phyloP scores from a whole-genome alignment of 2,113 vertebrate genomes.

The Ceuthmochares aereus region DNA sequence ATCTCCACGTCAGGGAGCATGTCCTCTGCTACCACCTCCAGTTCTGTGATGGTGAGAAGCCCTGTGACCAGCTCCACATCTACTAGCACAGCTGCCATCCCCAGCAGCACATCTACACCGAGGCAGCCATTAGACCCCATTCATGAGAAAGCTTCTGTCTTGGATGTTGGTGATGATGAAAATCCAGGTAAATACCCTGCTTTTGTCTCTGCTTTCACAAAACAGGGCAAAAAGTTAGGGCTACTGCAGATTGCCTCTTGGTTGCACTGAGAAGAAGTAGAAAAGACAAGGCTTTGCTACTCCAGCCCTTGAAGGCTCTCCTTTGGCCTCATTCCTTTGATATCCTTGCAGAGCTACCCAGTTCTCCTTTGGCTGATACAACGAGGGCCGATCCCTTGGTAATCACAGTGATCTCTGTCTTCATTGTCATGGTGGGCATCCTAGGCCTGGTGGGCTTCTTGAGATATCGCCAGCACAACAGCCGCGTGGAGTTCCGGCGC shows the following conservation, averaged over 20 bases:
- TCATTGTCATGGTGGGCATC: constrained; percentile 83
- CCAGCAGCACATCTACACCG: background rate
- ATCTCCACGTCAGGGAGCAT: background rate
- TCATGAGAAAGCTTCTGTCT: constrained; percentile 38
- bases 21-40: background rate
- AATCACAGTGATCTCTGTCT: constrained; percentile 85
- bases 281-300: background rate
- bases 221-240: background rate
- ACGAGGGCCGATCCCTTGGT: constrained; percentile 81
- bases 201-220: background rate
- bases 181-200: constrained; percentile 55
- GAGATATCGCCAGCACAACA: constrained; percentile 82
- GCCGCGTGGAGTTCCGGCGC: constrained; percentile 83
- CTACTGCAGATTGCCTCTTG: background rate
- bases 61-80: background rate
- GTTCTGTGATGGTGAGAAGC: background rate
- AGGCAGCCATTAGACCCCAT: background rate
- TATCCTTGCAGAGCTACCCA: constrained; percentile 57
- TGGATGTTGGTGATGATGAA: constrained; percentile 51
- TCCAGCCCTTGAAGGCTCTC: background rate
- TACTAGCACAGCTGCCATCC: background rate
- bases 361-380: background rate
- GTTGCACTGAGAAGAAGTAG: background rate
- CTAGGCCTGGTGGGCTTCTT: constrained; percentile 84
- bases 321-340: background rate